These are phyloP conservation scores for Pegea sp. DNA, from an alignment of 23 tunicate species.

Conservation along the genomic window DNA sequence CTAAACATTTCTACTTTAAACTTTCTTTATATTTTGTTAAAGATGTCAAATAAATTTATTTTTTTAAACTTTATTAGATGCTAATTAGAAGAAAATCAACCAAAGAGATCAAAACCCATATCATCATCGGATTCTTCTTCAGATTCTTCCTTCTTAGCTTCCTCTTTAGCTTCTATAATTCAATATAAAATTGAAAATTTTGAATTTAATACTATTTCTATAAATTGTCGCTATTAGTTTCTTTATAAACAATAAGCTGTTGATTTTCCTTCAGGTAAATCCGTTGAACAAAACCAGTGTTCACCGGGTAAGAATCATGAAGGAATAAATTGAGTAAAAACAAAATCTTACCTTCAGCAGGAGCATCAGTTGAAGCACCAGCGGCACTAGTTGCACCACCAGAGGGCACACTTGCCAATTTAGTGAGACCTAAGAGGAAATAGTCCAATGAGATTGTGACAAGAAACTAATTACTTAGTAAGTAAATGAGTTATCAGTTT, in stretches of 20 bases:
- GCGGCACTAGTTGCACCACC: conserved; percentile 85
- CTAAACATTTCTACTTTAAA: too few species aligned
- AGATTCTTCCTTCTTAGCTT: conserved; percentile 67
- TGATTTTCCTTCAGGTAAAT: conserved; percentile 51
- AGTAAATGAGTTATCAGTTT: background rate
- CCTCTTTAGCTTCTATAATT: conserved; percentile 37
- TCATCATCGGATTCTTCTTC: conserved; percentile 94
- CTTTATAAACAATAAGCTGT: conserved; percentile 6
- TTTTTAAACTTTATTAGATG: too few species aligned
- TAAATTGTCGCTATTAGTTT: too few species aligned
- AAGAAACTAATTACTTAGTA: background rate
- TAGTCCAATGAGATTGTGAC: conserved; percentile 3
- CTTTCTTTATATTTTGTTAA: too few species aligned
- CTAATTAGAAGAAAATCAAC: conserved; percentile 17
- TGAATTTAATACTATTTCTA: too few species aligned
- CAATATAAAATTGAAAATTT: too few species aligned
- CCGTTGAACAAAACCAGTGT: conserved; percentile 8
- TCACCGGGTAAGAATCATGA: conserved; percentile 10
- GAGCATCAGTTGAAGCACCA: conserved; percentile 20
- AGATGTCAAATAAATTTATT: too few species aligned
- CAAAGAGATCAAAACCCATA: conserved; percentile 98
- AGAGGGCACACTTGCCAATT: conserved; percentile 91
- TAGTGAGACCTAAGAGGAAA: conserved; percentile 31
- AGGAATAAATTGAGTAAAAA: background rate
- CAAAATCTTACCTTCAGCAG: conserved; percentile 48